Evolutionary conservation across 2,113 vertebrate species (phyloP), one percentile per base, ranked within the genome.

Genomic region (Mobula hypostoma): DNA sequence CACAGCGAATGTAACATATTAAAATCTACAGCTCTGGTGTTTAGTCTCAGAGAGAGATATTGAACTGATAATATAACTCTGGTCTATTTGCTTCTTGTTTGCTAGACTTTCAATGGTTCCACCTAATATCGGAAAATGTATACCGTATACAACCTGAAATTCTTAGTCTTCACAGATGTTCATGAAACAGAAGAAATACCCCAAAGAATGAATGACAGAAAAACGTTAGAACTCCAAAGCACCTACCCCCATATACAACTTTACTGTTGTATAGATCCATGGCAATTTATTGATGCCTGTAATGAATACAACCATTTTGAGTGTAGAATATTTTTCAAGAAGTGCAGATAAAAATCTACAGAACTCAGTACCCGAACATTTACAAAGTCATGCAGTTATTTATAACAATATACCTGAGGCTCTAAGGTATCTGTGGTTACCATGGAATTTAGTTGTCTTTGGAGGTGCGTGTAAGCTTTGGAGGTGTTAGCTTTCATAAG

Each of bases 381-480:
- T 66, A 90, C 85, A 90, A 63, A 66, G 85, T 90, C 17, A 7
- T 66, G 61, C 61, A 17, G 6, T 90, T 32, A 90, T 90, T n/a
- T 90, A 15, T 61, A 66, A 90, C 66, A 19, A 66, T 66, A 29
- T 90, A 70, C 58, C 29, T 66, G 85, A 66, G n/a, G 85, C 85
- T 32, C 58, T 63, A 61, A n/a, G 61, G 83, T 58, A 63, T 56
- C 63, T 56, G n/a, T 87, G 83, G 83, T 87, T 87, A 87, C 83
- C 83, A 87, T 87, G 83, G 83, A 87, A 29, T 87, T 87, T 87
- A 27, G 83, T 58, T 87, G 83, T 61, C 83, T n/a, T 63, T 87
- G 83, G 56, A 63, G 56, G 61, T 87, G 83, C 83, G 61, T n/a
- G 83, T 87, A 87, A 36, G 36, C 36, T 36, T 36, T 36, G 36